These are phyloP conservation scores for Drosophila nasuta DNA, from an alignment of 1,140 invertebrate genomes.

Conservation along the genomic window DNA sequence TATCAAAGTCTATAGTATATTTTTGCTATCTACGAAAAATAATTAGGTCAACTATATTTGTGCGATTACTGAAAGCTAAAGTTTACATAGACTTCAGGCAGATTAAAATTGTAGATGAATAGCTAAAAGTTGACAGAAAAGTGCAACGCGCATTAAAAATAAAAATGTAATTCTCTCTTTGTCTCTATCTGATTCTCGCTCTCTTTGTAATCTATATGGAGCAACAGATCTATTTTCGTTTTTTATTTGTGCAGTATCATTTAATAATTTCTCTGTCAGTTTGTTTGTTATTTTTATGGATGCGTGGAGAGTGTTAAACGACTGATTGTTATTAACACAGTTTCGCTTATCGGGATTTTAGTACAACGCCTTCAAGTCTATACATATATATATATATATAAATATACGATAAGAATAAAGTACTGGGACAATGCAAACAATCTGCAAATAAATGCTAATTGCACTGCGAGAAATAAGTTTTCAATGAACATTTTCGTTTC, in stretches of 20 bases:
- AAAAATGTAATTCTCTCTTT: too few relatives aligned
- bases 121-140: too few relatives aligned
- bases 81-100: too few relatives aligned
- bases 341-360: conserved; percentile 6
- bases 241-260: not conserved
- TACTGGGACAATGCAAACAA: not conserved
- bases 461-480: conserved; percentile 2
- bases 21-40: too few relatives aligned
- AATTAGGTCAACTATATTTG: too few relatives aligned
- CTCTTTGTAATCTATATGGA: not conserved
- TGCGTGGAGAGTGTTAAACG: not conserved
- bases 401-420: not conserved
- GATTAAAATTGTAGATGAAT: too few relatives aligned
- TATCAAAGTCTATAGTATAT: too few relatives aligned
- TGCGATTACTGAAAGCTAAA: too few relatives aligned
- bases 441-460: conserved; percentile 2
- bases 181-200: not conserved
- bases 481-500: not conserved
- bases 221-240: not conserved
- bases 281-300: conserved; percentile 4
- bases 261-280: not conserved
- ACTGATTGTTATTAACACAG: not conserved
- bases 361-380: not conserved
- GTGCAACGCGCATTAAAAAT: too few relatives aligned
- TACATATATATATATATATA: too few relatives aligned